These are phyloP conservation scores for Tupaia tana DNA, from an alignment of 2,113 vertebrate species.

Conservation along the genomic window DNA sequence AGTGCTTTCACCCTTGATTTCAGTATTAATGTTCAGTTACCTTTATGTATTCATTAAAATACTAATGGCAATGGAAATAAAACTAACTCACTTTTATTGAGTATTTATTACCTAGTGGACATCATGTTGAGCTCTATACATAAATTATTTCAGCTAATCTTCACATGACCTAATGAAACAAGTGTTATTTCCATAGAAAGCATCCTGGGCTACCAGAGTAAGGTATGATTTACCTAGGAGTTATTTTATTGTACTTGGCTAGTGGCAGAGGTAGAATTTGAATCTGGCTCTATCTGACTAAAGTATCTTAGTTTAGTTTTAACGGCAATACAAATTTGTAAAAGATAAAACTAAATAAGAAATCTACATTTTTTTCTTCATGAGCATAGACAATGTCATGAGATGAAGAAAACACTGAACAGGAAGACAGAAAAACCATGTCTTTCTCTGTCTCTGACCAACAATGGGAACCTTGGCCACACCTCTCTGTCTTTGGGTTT, in stretches of 20 bases:
- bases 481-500: background rate
- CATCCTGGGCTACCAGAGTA: background rate
- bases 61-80: background rate
- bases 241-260: background rate
- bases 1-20: background rate
- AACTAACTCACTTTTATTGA: background rate
- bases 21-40: background rate
- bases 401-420: background rate
- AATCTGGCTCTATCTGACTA: background rate
- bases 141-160: background rate
- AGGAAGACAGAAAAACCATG: background rate
- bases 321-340: background rate
- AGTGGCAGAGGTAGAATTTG: background rate
- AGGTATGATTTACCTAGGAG: background rate
- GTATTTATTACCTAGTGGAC: background rate
- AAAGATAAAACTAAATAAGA: conserved; percentile 3
- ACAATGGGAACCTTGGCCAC: background rate
- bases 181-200: background rate
- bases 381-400: background rate
- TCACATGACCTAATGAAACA: background rate
- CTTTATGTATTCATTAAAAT: background rate
- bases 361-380: background rate
- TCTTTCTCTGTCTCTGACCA: background rate
- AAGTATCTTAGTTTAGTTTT: background rate
- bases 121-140: background rate